Conservation (phyloP, 1,140 invertebrate species). For the Drosophila tristis region DNA sequence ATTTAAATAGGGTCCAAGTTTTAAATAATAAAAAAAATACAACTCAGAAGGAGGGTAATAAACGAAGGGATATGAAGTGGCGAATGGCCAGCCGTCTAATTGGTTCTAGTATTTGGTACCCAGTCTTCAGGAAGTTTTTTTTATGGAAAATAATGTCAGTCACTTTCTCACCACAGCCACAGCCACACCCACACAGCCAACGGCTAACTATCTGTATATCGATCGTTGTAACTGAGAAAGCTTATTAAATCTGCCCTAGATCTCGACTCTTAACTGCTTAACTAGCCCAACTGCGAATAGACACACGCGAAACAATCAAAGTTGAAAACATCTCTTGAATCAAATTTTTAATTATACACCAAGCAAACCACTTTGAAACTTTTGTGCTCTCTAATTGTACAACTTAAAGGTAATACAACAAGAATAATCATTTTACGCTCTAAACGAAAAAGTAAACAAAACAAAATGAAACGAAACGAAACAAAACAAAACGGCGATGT, state of each 20-base stretch:
- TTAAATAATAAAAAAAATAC: slow-evolving; percentile 70
- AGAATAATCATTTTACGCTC: slow-evolving; percentile 75
- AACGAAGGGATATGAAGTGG: slow-evolving; percentile 26
- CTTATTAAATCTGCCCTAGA: slow-evolving; percentile 49
- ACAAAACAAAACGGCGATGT: slow-evolving; percentile 45
- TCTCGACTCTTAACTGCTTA: slow-evolving; percentile 58
- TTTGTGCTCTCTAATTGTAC: slow-evolving; percentile 82
- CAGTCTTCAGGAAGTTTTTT: slow-evolving; percentile 34
- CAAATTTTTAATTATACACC: slow-evolving; percentile 76
- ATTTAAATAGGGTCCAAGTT: slow-evolving; percentile 82
- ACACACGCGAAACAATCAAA: slow-evolving; percentile 79
- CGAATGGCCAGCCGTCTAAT: slow-evolving; percentile 27
- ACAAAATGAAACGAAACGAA: slow-evolving; percentile 37
- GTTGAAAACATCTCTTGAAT: slow-evolving; percentile 69
- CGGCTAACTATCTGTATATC: slow-evolving; percentile 9
- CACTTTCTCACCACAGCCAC: slow-evolving; percentile 8
- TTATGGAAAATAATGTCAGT: slow-evolving; percentile 22
- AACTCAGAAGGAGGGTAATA: slow-evolving; percentile 34
- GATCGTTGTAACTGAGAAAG: slow-evolving; percentile 23
- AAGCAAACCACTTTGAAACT: slow-evolving; percentile 71
- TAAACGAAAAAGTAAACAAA: slow-evolving; percentile 30
- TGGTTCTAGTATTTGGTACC: slow-evolving; percentile 61
- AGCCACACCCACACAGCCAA: slow-evolving; percentile 3
- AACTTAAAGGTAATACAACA: slow-evolving; percentile 76
- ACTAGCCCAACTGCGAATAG: slow-evolving; percentile 56